Evolutionary conservation across 1,140 invertebrate species (phyloP), one percentile per base, ranked within the genome.

Genomic region (Drosophila pruinosa): DNA sequence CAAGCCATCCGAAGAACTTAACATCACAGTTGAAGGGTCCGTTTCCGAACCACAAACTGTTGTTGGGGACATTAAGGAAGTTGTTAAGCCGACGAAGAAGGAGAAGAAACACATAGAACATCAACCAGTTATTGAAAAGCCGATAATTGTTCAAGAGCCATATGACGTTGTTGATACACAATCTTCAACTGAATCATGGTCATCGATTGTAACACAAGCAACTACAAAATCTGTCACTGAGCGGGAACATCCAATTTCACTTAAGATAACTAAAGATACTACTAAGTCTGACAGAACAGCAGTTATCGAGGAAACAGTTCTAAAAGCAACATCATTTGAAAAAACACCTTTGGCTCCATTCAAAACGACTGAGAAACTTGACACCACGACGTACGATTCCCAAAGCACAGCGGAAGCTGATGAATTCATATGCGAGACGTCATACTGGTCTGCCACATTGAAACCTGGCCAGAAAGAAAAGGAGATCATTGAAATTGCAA

Each of bases 361-460:
- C 8, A 19, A 24, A 24, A 15, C 31, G 10, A 58, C 17, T 19
- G 45, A 63, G 38, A 34, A 68, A 3, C 17, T 36, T 3, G 14
- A 24, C 2, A 26, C 6, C 4, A 7, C 36, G 15, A 10, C 21
- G n/a, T 28, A 15, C 8, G 22, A 58, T 21, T 14, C 26, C 1
- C 7, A 38, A 34, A 41, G 53, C 4, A 28, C 28, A 36, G 21
- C 65, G 2, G 75, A 67, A 14, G 7, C 6, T 36, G 72, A 85
- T 63, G 10, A 73, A 4, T 90, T 90, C 22, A 67, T 90, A 19
- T 83, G 80, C 38, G 89, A 90, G 53, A 90, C 89, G 17, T 90
- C 89, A 0, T 90, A 89, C 52, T 90, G 89, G 89, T 89, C 89
- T 21, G 89, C 89, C 0, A 90, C 89, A 22, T 41, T 90, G 1